Evolutionary conservation across 2,888 invertebrate genomes (phyloP), one percentile per base, ranked within the genome.

Genomic region (Allygus modestus): DNA sequence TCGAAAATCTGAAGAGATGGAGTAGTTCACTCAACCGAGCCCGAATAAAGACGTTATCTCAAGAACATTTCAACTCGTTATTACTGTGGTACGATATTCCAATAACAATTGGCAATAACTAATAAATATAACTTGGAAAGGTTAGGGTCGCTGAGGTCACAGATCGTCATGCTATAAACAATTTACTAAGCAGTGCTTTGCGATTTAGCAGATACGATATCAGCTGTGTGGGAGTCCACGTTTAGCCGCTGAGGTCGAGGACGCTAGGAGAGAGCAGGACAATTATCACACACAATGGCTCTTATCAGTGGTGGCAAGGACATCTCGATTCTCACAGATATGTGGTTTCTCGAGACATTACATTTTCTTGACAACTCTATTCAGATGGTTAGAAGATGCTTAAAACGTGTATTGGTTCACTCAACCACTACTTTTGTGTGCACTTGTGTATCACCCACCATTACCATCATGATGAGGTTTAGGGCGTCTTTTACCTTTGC

Each of bases 231-330:
- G 15, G 65, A 65, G 65, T 65, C 1, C 31, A 23, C 12, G 46
- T 9, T 7, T 15, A 15, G 1, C 4, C 9, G 46, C 1, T 15
- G 20, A 23, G 54, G 54, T 23, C 23, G 20, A 54, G 54, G 54
- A 5, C 23, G 4, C 11, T 15, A 20, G 54, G 51, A 54, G 54
- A 54, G 23, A 54, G 54, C 54, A 54, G 1, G 54, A 23, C 65
- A 11, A 65, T 65, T 65, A 65, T 65, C 65, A 65, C 58, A 58
- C 4, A 28, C 28, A 65, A 28, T 28, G 65, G 28, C 65, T 58
- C 28, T 65, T 65, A 65, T 65, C 65, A 65, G 31, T 2, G 7
- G 23, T 2, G 2, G 2, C 58, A 58, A 65, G 65, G 65, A 65
- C 65, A 65, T 65, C 65, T 65, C 4, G 7, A 4, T 65, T 65